Evolutionary conservation across 2,888 invertebrate species (phyloP).

Genomic region (Cephus pygmeus): DNA sequence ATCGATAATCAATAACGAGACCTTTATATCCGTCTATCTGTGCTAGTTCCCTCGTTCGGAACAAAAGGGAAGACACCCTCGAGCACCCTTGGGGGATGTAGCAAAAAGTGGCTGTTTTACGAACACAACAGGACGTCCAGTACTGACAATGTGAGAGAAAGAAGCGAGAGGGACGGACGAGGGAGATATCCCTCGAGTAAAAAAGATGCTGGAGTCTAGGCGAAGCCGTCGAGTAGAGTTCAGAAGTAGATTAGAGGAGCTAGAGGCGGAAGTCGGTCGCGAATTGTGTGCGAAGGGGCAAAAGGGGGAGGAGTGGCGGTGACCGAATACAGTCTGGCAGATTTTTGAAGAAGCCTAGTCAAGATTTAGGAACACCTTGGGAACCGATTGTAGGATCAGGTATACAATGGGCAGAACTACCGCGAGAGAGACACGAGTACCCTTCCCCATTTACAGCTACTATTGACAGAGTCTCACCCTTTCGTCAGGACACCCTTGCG

Average conservation of each 20-base stretch:
- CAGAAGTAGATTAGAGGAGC: constrained; percentile 6
- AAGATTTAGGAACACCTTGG: constrained; percentile 28
- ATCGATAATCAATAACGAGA: not conserved
- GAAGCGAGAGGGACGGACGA: constrained; percentile 18
- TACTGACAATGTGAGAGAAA: constrained; percentile 32
- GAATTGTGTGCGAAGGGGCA: not conserved
- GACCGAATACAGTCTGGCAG: constrained; percentile 16
- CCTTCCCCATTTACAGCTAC: constrained; percentile 38
- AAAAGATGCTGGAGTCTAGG: not conserved
- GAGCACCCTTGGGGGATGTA: not conserved
- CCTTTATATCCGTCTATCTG: not conserved
- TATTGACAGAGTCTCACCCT: constrained; percentile 17
- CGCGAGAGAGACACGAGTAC: constrained; percentile 16
- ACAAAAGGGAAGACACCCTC: not conserved
- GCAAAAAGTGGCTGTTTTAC: constrained; percentile 53
- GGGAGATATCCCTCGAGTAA: constrained; percentile 13
- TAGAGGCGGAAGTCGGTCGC: constrained; percentile 1
- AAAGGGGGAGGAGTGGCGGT: not conserved
- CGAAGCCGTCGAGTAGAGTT: not conserved
- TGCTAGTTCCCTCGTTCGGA: not conserved
- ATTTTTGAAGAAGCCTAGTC: constrained; percentile 25
- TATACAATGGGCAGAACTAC: constrained; percentile 27
- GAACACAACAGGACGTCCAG: constrained; percentile 42
- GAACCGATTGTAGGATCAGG: constrained; percentile 38
- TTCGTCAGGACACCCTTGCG: not conserved